Conservation (phyloP, 2,888 invertebrate genomes). For the Lithophane socia region DNA sequence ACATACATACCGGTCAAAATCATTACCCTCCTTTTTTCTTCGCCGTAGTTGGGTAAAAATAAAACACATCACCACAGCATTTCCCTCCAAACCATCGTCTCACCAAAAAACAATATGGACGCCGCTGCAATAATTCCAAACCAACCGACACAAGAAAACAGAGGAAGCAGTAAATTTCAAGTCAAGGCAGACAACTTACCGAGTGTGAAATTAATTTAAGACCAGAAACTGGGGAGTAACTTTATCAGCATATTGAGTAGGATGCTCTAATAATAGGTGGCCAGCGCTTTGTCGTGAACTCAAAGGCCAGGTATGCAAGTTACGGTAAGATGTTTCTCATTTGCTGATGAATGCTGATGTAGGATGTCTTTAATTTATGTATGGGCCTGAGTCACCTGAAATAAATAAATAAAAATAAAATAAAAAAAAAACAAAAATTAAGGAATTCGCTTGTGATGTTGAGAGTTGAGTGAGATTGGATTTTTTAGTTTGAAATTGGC, state of each 20-base stretch:
- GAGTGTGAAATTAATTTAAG: slow-evolving; percentile 68
- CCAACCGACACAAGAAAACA: slow-evolving; percentile 45
- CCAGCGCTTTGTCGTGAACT: slow-evolving; percentile 27
- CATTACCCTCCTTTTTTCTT: too few species aligned
- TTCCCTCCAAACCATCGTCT: not conserved
- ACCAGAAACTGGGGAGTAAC: slow-evolving; percentile 55
- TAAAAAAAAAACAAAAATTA: too few species aligned
- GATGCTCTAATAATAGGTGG: slow-evolving; percentile 40
- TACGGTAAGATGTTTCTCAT: slow-evolving; percentile 3
- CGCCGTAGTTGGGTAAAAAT: too few species aligned
- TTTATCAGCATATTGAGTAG: slow-evolving; percentile 64
- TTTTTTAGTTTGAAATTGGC: too few species aligned
- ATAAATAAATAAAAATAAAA: too few species aligned
- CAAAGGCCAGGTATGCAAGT: slow-evolving; percentile 42
- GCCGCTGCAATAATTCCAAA: slow-evolving; percentile 20
- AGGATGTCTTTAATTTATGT: not conserved
- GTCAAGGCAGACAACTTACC: slow-evolving; percentile 46
- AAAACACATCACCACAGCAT: not conserved
- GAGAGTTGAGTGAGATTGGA: too few species aligned
- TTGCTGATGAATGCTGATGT: not conserved
- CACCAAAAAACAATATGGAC: slow-evolving; percentile 14
- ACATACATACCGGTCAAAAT: too few species aligned
- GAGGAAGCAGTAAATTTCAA: slow-evolving; percentile 49
- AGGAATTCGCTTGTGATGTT: too few species aligned
- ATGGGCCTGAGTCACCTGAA: too few species aligned